Conservation (phyloP, 2,888 invertebrate species). For the Salticus scenicus region DNA sequence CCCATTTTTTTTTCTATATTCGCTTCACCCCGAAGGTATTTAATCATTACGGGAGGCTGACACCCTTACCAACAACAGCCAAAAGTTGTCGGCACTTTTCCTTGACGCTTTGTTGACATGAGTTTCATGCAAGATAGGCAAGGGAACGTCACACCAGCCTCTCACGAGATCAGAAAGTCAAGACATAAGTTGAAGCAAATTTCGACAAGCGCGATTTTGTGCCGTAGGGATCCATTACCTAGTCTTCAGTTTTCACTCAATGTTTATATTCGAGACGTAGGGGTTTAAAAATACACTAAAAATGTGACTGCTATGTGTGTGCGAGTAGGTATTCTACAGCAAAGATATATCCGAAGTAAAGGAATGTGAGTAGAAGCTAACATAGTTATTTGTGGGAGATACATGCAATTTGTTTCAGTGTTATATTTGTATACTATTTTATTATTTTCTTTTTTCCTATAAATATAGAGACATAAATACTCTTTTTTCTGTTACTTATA, state of each 20-base stretch:
- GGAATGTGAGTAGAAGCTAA: neutral
- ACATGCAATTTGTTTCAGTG: no score
- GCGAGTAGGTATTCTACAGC: neutral
- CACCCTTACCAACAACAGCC: constrained; percentile 28
- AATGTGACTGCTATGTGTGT: neutral
- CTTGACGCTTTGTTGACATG: constrained; percentile 55
- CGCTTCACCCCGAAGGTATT: neutral
- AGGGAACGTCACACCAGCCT: constrained; percentile 41
- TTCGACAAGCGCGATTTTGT: constrained; percentile 40
- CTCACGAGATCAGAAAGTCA: constrained; percentile 29
- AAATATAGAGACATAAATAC: no score
- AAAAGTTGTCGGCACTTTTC: constrained; percentile 37
- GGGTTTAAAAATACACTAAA: neutral
- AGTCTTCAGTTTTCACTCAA: neutral
- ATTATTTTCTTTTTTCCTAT: no score
- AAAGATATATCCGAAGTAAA: neutral
- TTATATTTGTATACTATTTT: no score
- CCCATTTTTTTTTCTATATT: neutral
- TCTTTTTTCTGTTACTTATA: no score
- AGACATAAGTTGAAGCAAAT: constrained; percentile 47
- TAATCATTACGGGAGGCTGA: constrained; percentile 10
- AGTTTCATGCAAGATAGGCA: constrained; percentile 34
- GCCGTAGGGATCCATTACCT: neutral
- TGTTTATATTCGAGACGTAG: neutral
- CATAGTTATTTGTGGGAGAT: neutral